Percentiles rank a stretch among this genome's conserved stretches.
Evolutionary conservation across 2,113 vertebrate genomes (phyloP).

Genomic region (Lynx canadensis): DNA sequence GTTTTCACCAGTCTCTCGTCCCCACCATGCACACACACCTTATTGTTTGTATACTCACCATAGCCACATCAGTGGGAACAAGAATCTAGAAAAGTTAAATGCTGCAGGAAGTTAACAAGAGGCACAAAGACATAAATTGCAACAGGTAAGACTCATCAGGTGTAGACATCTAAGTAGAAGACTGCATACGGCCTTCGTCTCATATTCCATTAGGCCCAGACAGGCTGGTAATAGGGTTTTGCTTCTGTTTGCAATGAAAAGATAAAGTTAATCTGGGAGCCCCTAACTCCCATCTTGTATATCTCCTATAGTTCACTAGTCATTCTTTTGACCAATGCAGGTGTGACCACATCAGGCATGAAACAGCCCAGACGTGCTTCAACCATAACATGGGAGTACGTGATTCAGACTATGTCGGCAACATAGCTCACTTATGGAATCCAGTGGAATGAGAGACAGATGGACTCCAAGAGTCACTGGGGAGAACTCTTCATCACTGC

Average conservation of each 20-base stretch:
- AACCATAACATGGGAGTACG: neutral
- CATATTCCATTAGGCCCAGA: neutral
- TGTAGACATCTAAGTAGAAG: neutral
- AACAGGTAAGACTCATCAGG: neutral
- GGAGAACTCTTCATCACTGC: neutral
- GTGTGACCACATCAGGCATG: neutral
- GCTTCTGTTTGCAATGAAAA: conserved; percentile 24
- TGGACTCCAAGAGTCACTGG: neutral
- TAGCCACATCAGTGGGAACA: neutral
- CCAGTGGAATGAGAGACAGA: neutral
- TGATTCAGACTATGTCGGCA: neutral
- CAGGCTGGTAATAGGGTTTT: neutral
- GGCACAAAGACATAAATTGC: neutral
- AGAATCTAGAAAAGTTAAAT: conserved; percentile 36
- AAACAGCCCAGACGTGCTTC: conserved; percentile 10
- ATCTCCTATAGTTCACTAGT: neutral
- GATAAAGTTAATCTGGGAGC: neutral
- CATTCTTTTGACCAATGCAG: neutral
- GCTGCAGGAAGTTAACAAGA: neutral
- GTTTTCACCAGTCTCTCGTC: neutral
- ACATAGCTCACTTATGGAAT: neutral
- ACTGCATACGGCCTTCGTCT: neutral
- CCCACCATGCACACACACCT: neutral
- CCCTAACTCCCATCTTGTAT: neutral
- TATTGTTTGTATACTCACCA: neutral